phyloP scores from a whole-genome alignment of 2,797 vertebrate genomes.

The Phaenicophaeus curvirostris region DNA sequence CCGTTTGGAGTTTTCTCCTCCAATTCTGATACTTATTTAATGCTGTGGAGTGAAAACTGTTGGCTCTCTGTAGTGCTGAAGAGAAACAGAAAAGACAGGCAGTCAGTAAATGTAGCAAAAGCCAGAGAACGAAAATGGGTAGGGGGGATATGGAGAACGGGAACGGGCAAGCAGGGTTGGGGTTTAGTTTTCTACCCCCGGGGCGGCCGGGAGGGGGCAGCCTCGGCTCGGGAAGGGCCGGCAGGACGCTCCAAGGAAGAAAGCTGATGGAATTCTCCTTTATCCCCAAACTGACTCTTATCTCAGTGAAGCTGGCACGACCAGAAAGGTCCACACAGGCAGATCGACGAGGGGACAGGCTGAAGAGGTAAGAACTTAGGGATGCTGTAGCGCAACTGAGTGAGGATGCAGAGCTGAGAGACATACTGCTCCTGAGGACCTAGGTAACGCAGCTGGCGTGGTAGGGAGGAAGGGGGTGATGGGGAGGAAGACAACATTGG shows the following conservation, averaged over 20 bases:
- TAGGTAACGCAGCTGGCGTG: background rate
- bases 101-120: background rate
- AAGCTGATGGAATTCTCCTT: background rate
- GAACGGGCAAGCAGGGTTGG: no score
- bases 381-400: background rate
- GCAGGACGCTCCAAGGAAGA: rapidly evolving
- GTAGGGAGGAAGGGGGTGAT: background rate
- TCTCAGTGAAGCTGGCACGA: background rate
- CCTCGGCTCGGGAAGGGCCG: no score
- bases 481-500: background rate
- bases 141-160: no score
- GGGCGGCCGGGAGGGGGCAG: constrained; percentile 25
- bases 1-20: constrained; percentile 75
- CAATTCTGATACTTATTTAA: constrained; percentile 71
- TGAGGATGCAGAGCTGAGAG: background rate
- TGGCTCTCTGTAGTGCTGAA: constrained; percentile 70
- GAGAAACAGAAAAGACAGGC: background rate
- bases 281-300: background rate
- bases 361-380: background rate
- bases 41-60: constrained; percentile 56
- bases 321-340: background rate
- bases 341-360: background rate
- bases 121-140: rapidly evolving
- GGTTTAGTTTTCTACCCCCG: no score
- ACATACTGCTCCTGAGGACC: background rate